A percentile compares a stretch with the other conserved stretches of the same genome.
Evolutionary conservation across 2,888 invertebrate genomes (phyloP).

Genomic region (Spilarctia lutea): DNA sequence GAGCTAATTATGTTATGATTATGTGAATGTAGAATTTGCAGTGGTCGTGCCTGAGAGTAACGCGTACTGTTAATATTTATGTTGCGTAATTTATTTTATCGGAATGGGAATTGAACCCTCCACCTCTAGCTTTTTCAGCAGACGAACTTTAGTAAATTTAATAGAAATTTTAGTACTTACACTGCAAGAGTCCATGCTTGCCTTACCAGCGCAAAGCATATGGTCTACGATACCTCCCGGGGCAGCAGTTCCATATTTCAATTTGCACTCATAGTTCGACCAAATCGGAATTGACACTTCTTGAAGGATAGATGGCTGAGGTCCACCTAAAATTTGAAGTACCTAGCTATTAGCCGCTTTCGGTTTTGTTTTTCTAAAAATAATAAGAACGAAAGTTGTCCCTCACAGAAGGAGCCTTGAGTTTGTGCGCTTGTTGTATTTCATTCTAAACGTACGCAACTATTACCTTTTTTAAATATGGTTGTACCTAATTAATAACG

Average conservation of each 20-base stretch:
- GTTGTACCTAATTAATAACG: too few relatives aligned
- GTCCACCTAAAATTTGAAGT: slow-evolving; percentile 87
- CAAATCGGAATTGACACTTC: slow-evolving; percentile 95
- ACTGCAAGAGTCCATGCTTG: slow-evolving; percentile 95
- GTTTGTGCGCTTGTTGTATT: too few relatives aligned
- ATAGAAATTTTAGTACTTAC: slow-evolving; percentile 79
- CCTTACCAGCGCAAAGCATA: slow-evolving; percentile 95
- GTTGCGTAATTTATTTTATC: background rate
- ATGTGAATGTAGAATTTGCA: too few relatives aligned
- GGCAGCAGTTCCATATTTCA: slow-evolving; percentile 94
- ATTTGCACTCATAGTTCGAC: slow-evolving; percentile 91
- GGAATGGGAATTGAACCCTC: background rate
- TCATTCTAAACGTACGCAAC: too few relatives aligned
- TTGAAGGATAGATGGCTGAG: slow-evolving; percentile 93
- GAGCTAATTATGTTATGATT: too few relatives aligned
- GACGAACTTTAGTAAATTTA: background rate
- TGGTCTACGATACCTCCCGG: slow-evolving; percentile 95
- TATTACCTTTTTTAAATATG: too few relatives aligned
- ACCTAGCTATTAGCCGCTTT: background rate
- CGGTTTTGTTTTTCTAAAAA: background rate
- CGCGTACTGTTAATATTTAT: background rate
- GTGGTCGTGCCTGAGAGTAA: too few relatives aligned
- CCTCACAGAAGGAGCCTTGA: too few relatives aligned
- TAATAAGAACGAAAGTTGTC: background rate
- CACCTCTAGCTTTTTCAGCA: too few relatives aligned